Conservation (phyloP, 2,113 vertebrate species). For the Cyanoderma ruficeps region DNA sequence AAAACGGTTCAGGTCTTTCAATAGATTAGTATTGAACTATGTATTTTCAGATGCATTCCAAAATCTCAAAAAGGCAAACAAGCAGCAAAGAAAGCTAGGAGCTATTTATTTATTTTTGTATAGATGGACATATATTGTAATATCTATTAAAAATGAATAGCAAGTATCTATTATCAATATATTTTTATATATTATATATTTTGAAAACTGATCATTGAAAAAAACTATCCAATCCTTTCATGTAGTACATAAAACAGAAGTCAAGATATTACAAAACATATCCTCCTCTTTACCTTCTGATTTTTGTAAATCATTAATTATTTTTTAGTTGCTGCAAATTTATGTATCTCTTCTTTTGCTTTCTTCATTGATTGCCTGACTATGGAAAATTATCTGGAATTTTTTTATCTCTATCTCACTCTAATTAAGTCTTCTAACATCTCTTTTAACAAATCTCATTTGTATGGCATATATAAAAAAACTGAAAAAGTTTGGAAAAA, state of each 20-base stretch:
- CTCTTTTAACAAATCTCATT: background rate
- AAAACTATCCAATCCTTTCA: background rate
- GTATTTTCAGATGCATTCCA: background rate
- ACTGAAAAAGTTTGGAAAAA: background rate
- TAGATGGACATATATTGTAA: too few species aligned
- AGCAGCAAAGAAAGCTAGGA: accelerated
- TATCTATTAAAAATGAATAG: background rate
- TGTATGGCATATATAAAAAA: background rate
- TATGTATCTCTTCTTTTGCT: background rate
- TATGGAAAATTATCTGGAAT: background rate
- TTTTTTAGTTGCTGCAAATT: background rate
- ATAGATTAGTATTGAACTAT: background rate
- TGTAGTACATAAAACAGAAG: background rate
- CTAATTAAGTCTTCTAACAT: background rate
- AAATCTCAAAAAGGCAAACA: background rate
- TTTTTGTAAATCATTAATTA: background rate
- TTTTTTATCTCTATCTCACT: background rate
- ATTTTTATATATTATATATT: background rate
- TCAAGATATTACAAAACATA: background rate
- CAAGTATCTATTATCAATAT: background rate
- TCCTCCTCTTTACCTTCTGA: background rate
- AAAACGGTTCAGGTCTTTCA: background rate
- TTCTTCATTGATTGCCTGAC: background rate
- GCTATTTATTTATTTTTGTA: background rate
- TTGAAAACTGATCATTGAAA: background rate